Base-by-base conservation (phyloP, 2,888 invertebrate species). In the Lacanobia oleracea region DNA sequence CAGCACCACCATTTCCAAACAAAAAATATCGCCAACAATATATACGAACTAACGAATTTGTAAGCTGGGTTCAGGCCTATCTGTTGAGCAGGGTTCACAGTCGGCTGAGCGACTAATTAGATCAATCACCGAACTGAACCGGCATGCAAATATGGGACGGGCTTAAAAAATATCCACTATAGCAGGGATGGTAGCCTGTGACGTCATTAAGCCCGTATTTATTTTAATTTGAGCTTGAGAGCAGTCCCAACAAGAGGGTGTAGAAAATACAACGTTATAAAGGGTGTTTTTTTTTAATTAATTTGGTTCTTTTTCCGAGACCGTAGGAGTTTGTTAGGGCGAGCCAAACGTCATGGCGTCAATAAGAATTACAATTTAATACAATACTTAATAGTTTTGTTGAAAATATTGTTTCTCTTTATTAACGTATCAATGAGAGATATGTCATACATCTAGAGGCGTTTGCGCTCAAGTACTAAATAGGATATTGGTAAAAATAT, bases 61-160 rank as follows among this genome's bases (percentile, higher is more conserved):
- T 75, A 62, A 72, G 69, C 75, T 69, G 74, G 60, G 57, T 73
- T 53, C 63, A 62, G 64, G 72, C 72, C 72, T 72, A 77, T 81
- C 64, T 71, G 75, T 77, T 76, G 63, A 76, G 59, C 70, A 71
- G 71, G 77, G 70, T 85, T 83, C 75, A 84, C 84, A 86, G 87
- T 86, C 73, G 77, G 74, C 14, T 85, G 86, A 79, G 81, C 85
- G 82, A 69, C 63, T 91, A 89, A 91, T 91, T 87, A 83, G 77
- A 89, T 88, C 81, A 86, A 84, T 83, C 86, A 72, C 75, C 81
- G 82, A 86, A 79, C 85, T 73, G 71, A 72, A 72, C 67, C 72
- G 64, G 63, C 69, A 78, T 77, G 70, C 67, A 67, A 79, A 81
- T 75, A 80, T 53, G 63, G 66, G 75, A 66, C 45, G n/a, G 60